Evolutionary conservation across 2,797 vertebrate species (phyloP).

Genomic region (Platyrinchus mystaceus): DNA sequence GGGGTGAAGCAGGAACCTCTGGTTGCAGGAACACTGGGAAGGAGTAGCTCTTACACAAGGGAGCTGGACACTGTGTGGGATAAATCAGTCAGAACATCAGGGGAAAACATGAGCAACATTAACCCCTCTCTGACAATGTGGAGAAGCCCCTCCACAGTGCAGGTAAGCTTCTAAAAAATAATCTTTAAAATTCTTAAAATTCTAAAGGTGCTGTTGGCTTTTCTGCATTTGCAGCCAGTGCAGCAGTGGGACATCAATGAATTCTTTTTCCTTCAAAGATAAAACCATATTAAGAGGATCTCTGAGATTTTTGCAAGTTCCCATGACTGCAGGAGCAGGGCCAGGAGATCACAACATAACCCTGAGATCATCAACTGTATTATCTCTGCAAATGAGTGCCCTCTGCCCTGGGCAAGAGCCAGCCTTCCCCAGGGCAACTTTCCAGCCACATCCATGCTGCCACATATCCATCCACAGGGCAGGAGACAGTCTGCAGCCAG

Average conservation of each 20-base stretch:
- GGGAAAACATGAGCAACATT: background rate
- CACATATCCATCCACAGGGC: background rate
- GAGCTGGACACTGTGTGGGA: background rate
- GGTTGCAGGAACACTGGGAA: background rate
- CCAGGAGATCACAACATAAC: background rate
- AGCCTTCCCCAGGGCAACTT: background rate
- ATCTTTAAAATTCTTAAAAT: background rate
- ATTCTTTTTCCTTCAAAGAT: background rate
- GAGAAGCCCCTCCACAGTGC: background rate
- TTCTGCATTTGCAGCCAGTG: background rate
- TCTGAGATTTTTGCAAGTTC: background rate
- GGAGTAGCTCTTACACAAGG: background rate
- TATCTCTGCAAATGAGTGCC: background rate
- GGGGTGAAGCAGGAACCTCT: background rate
- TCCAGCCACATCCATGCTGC: rapidly evolving
- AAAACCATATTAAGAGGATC: background rate
- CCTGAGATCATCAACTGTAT: background rate
- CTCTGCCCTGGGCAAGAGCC: background rate
- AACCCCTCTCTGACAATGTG: background rate
- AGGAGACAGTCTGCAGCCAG: background rate
- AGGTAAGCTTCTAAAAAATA: background rate
- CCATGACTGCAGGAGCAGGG: background rate
- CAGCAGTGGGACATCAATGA: rapidly evolving
- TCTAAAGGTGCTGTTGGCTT: background rate
- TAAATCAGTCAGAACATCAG: background rate